Base-by-base conservation (phyloP, 2,888 invertebrate genomes). In the Nasonia oneida region DNA sequence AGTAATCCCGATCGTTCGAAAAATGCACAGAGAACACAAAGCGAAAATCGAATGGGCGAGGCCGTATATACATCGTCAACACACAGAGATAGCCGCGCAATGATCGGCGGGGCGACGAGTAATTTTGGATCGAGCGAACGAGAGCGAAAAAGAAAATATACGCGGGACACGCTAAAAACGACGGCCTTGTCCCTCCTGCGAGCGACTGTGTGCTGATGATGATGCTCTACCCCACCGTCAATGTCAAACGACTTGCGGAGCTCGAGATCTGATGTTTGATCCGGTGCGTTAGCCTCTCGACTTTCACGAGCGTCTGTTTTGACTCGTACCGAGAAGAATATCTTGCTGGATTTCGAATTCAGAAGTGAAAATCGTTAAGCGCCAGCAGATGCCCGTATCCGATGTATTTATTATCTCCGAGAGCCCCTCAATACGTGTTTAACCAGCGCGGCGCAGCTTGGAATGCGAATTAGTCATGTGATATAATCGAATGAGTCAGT, bases 391-490 rank as follows among this genome's bases (percentile, higher is more conserved):
- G 37, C 70, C 37, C n/a, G 23, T 29, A 29, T 18, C 23, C 53
- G 15, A 64, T 75, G 33, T 47, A 75, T 74, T 81, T 73, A 71
- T 47, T 71, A 39, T 61, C 37, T 71, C 33, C 61, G 29, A 29
- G 42, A 64, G 61, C 14, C 23, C 10, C 50, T 57, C 57, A 23
- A 14, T 61, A 47, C 29, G 73, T 74, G 64, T 80, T 74, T 84
- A 61, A 10, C 47, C 53, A 70, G 70, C 75, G 23, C 75, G 23
- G 47, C 53, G 57, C 75, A 18, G 61, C 39, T 15, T 47, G 76
- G 70, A 85, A 85, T 50, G 81, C 29, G 61, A 67, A 37, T 81
- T 75, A 85, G 81, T 81, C 84, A 81, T 79, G 84, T 81, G 81
- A 85, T 77, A 81, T 57, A 77, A 85, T 81, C 81, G 29, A 77